phyloP scores from a whole-genome alignment of 2,113 vertebrate species.

The Beaufortia kweichowensis region DNA sequence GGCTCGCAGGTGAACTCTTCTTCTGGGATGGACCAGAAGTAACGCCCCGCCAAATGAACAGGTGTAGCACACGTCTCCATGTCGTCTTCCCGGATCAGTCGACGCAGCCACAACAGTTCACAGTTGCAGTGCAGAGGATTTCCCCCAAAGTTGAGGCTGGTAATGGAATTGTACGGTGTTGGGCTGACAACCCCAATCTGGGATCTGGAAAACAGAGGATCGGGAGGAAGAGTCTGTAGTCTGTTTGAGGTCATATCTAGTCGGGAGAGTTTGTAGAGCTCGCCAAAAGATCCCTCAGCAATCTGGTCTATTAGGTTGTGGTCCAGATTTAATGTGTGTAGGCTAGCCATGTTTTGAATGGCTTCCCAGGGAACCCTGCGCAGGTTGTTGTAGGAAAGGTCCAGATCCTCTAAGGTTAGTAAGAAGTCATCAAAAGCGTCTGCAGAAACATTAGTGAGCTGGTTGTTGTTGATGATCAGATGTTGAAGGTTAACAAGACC shows the following conservation, averaged over 20 bases:
- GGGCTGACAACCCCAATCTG: slow-evolving; percentile 83
- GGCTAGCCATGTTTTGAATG: slow-evolving; percentile 85
- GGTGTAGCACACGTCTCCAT: slow-evolving; percentile 92
- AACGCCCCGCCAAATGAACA: slow-evolving; percentile 79
- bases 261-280: slow-evolving; percentile 85
- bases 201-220: slow-evolving; percentile 83
- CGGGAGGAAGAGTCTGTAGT: slow-evolving; percentile 84
- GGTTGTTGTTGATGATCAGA: slow-evolving; percentile 89
- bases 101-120: slow-evolving; percentile 86
- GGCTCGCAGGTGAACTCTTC: slow-evolving; percentile 91
- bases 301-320: slow-evolving; percentile 89
- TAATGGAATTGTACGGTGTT: slow-evolving; percentile 79
- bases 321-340: slow-evolving; percentile 88
- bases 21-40: slow-evolving; percentile 91
- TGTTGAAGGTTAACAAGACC: slow-evolving; percentile 87
- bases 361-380: slow-evolving; percentile 85
- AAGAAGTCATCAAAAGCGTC: slow-evolving; percentile 88
- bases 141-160: slow-evolving; percentile 85
- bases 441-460: slow-evolving; percentile 77
- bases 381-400: slow-evolving; percentile 91
- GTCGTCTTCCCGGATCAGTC: slow-evolving; percentile 82
- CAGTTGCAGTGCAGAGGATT: slow-evolving; percentile 93
- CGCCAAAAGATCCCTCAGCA: slow-evolving; percentile 83
- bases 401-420: slow-evolving; percentile 84
- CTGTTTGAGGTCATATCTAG: slow-evolving; percentile 92